Base-by-base conservation (phyloP, 2,888 invertebrate genomes). In the Lochmaea capreae region DNA sequence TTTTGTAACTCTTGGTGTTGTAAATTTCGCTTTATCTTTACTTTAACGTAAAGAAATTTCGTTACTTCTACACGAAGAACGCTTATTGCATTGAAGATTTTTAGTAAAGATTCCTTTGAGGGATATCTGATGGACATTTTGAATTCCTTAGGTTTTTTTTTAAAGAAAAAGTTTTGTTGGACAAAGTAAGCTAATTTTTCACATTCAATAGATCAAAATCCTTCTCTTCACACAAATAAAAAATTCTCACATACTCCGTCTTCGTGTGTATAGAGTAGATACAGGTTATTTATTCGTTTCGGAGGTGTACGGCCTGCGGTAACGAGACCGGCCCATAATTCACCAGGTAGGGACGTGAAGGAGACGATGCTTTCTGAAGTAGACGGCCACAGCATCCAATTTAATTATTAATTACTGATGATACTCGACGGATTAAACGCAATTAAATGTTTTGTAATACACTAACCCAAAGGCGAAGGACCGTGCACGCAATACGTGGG, bases 341-440 rank as follows among this genome's bases (percentile, higher is more conserved):
- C 82, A 83, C 81, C 79, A 49, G 33, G 65, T 65, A n/a, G 70
- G 65, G 70, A 43, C 70, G 65, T 43, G 65, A 18, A 65, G 68
- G 49, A 65, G 58, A 57, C 46, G 59, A 42, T 16, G n/a, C 78
- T 70, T 62, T 75, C 72, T 75, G 76, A 78, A 76, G 71, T 54
- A 71, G 71, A 71, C 71, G 18, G 65, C 71, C 65, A 62, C 71
- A 71, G 65, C 71, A 65, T 71, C 71, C 71, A 77, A 81, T 81
- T 82, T 83, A 84, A 84, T 84, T 84, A 83, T 83, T 84, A 84
- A 84, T 83, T 83, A 83, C 81, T 78, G 83, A 83, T 81, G 82
- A 71, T 71, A 43, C 81, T 81, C 81, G 81, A 82, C 82, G 62
- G 59, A 82, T 80, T 81, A 83, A 83, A 83, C 81, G 82, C 81